phyloP scores from a whole-genome alignment of 2,888 invertebrate species.

The Leptogaster cylindrica region DNA sequence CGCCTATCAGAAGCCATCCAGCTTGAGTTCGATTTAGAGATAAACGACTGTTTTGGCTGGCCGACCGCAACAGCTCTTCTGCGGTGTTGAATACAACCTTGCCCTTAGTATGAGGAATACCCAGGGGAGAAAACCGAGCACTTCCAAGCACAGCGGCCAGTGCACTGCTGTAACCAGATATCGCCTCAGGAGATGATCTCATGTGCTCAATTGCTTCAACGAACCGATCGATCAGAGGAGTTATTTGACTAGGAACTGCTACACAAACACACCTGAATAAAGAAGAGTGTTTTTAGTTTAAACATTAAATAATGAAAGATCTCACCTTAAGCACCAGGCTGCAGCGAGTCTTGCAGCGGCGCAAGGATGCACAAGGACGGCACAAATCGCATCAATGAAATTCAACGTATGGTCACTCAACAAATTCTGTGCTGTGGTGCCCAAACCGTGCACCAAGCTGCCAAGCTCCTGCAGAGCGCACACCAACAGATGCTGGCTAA shows the following conservation, averaged over 20 bases:
- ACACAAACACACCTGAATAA: constrained; percentile 78
- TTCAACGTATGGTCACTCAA: constrained; percentile 85
- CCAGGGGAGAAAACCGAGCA: constrained; percentile 85
- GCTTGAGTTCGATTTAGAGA: constrained; percentile 95
- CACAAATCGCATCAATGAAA: constrained; percentile 68
- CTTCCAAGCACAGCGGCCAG: constrained; percentile 93
- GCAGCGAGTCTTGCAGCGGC: constrained; percentile 92
- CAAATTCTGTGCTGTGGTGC: constrained; percentile 92
- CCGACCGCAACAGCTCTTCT: constrained; percentile 93
- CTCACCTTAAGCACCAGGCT: constrained; percentile 82
- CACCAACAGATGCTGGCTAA: constrained; percentile 88
- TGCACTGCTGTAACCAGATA: constrained; percentile 90
- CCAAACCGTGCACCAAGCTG: constrained; percentile 84
- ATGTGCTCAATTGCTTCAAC: constrained; percentile 87
- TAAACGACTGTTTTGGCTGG: constrained; percentile 94
- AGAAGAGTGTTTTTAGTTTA: not conserved
- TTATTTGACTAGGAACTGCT: constrained; percentile 92
- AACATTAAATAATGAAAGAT: not conserved
- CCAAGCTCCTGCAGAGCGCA: constrained; percentile 94
- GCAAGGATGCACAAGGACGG: constrained; percentile 89
- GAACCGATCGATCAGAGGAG: constrained; percentile 90
- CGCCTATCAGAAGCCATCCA: constrained; percentile 96
- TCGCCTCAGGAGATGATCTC: constrained; percentile 86
- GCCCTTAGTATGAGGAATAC: constrained; percentile 95
- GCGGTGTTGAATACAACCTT: constrained; percentile 97